Base-by-base conservation (phyloP, 2,113 vertebrate genomes). In the Asarcornis scutulata region DNA sequence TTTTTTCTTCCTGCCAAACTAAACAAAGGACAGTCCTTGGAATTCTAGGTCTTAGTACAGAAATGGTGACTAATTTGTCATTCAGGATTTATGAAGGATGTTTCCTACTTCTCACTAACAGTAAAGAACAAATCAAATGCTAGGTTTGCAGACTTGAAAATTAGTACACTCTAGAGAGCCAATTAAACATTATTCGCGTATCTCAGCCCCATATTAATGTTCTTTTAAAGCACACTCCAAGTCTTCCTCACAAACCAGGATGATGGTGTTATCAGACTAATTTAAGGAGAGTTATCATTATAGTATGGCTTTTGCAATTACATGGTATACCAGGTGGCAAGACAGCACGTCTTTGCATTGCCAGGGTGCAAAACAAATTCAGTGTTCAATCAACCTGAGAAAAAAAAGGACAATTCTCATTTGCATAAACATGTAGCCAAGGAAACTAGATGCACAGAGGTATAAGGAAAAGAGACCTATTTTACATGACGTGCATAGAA, bases 401-500 rank as follows among this genome's bases (percentile, higher is more conserved):
- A 95, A 91, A 91, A 97, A 98, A 98, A 96, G 94, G 97, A 98
- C 96, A 98, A 98, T 97, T 97, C 97, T 98, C 97, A 99, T 99
- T 99, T 99, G 97, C 98, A 99, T 99, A 98, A 97, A 97, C 83
- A 95, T 96, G 97, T 97, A 98, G 98, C 98, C 98, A 98, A 96
- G 93, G 98, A 98, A 98, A 98, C 98, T 98, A 98, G 98, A 99
- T 98, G 98, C 98, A 98, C 93, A 97, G 97, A 97, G 97, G 97
- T 98, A 98, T 98, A 98, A 98, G 98, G 98, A 98, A 98, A 97
- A 98, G 97, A 98, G 98, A 98, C 98, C 98, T 98, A 98, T 98
- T 99, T 99, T 99, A 98, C 98, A 98, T 98, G 98, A 98, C 94
- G 97, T 98, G 98, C 98, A 99, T 99, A 98, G 97, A 98, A 98